phyloP scores from a whole-genome alignment of 2,888 invertebrate genomes.

The Apoderus coryli region DNA sequence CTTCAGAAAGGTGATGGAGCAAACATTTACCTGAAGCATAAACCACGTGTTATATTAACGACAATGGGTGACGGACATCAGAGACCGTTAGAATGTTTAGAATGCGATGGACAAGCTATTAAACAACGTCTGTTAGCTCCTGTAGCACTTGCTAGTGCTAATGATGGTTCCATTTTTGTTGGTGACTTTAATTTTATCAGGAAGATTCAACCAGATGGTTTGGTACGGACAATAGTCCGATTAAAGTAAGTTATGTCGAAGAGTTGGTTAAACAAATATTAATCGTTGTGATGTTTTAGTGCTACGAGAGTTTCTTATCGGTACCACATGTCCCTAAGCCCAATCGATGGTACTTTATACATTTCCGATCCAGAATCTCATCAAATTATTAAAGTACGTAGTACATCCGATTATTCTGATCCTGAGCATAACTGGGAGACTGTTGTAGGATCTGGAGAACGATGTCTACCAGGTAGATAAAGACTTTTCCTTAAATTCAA shows the following conservation, averaged over 20 bases:
- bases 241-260: slow-evolving; percentile 51
- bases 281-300: slow-evolving; percentile 38
- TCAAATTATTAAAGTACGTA: slow-evolving; percentile 78
- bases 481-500: too few relatives aligned
- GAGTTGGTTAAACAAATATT: neutral
- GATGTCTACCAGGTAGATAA: slow-evolving; percentile 83
- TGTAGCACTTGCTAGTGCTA: slow-evolving; percentile 78
- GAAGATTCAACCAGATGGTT: slow-evolving; percentile 73
- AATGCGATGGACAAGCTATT: slow-evolving; percentile 65
- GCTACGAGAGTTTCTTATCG: slow-evolving; percentile 89
- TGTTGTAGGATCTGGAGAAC: slow-evolving; percentile 86
- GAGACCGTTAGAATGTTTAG: slow-evolving; percentile 68
- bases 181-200: slow-evolving; percentile 92
- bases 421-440: slow-evolving; percentile 91
- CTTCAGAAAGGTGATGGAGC: slow-evolving; percentile 96
- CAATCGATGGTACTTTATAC: slow-evolving; percentile 83
- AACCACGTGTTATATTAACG: slow-evolving; percentile 80
- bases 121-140: slow-evolving; percentile 79
- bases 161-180: slow-evolving; percentile 88
- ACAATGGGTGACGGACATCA: slow-evolving; percentile 87
- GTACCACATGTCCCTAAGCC: slow-evolving; percentile 92
- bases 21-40: slow-evolving; percentile 85
- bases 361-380: slow-evolving; percentile 94
- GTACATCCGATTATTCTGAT: slow-evolving; percentile 66
- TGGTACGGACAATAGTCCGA: slow-evolving; percentile 62